A percentile compares a stretch with the other conserved stretches of the same genome.
phyloP scores from a whole-genome alignment of 2,888 invertebrate genomes.

The Folsomia manolachei region DNA sequence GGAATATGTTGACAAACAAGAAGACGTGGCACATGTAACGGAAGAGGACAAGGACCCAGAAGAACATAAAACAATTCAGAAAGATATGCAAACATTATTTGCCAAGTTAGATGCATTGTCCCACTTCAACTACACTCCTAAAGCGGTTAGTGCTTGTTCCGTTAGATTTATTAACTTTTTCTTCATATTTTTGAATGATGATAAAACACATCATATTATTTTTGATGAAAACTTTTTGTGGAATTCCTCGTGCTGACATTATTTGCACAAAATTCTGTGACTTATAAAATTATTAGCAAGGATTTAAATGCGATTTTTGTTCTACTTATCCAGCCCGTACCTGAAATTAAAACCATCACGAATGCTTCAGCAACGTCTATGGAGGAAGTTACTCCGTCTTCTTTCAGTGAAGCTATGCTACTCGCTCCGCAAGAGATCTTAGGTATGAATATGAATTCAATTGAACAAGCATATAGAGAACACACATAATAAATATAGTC shows the following conservation, averaged over 20 bases:
- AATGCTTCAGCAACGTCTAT: constrained; percentile 86
- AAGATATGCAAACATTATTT: constrained; percentile 73
- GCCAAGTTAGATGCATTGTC: constrained; percentile 84
- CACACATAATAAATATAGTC: too few relatives aligned
- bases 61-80: constrained; percentile 73
- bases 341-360: constrained; percentile 84
- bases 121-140: constrained; percentile 93
- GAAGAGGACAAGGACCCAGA: constrained; percentile 63
- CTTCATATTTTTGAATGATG: constrained; percentile 19
- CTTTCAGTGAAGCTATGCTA: constrained; percentile 76
- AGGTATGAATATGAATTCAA: constrained; percentile 55
- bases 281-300: background rate
- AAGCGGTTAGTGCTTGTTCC: constrained; percentile 59
- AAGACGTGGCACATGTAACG: constrained; percentile 59
- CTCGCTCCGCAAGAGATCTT: constrained; percentile 91
- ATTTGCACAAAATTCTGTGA: background rate
- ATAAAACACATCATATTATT: constrained; percentile 24
- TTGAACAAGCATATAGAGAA: too few relatives aligned
- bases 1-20: constrained; percentile 70
- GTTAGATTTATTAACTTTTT: constrained; percentile 1
- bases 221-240: constrained; percentile 24
- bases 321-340: constrained; percentile 61
- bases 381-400: constrained; percentile 93
- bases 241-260: constrained; percentile 37
- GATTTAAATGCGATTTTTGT: background rate